These are phyloP conservation scores for Maniola hyperantus DNA, from an alignment of 2,888 invertebrate genomes.

Conservation along the genomic window DNA sequence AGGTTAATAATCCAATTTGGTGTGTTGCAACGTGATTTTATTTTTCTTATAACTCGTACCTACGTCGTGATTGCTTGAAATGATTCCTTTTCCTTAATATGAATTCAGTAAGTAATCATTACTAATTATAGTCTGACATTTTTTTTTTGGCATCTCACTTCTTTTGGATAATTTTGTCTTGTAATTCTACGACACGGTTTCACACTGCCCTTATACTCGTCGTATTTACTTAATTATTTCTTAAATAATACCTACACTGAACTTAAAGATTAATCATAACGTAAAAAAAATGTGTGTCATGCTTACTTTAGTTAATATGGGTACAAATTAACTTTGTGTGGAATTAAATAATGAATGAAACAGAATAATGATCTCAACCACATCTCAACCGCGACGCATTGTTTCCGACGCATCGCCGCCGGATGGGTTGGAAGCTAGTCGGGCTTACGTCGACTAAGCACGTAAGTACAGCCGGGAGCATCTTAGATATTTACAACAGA, in stretches of 20 bases:
- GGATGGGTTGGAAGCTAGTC: no score
- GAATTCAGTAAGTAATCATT: constrained; percentile 38
- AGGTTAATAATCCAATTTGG: not conserved
- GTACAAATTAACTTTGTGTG: not conserved
- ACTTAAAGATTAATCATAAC: constrained; percentile 12
- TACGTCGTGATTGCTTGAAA: constrained; percentile 12
- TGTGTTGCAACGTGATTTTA: constrained; percentile 4
- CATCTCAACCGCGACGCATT: no score
- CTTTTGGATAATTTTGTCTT: constrained; percentile 22
- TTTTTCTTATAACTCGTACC: constrained; percentile 1
- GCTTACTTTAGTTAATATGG: not conserved
- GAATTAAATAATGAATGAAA: not conserved
- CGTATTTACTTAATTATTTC: constrained; percentile 13
- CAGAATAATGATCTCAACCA: not conserved
- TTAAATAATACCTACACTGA: constrained; percentile 18
- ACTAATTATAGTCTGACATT: constrained; percentile 39
- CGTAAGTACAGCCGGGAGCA: no score
- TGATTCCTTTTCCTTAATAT: constrained; percentile 37
- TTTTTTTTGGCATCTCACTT: constrained; percentile 33
- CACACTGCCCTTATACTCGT: constrained; percentile 12
- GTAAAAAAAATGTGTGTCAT: constrained; percentile 10
- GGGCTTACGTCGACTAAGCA: no score
- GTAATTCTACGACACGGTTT: constrained; percentile 17
- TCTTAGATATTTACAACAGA: no score
- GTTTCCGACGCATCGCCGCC: no score